phyloP scores from a whole-genome alignment of 2,888 invertebrate genomes.

The Sphaerophoria taeniata region DNA sequence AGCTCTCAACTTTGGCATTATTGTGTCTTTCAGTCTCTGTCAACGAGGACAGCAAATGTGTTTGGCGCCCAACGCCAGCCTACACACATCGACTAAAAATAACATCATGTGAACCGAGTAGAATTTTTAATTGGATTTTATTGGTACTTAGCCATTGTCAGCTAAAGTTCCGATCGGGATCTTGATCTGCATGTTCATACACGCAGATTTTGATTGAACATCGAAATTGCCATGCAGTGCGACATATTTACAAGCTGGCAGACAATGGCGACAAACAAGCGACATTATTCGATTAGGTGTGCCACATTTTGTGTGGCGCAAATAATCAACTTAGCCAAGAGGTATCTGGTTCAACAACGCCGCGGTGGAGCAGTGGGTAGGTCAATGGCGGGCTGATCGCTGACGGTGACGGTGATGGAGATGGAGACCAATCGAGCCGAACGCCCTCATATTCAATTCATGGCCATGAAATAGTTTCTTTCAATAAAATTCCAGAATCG shows the following conservation, averaged over 20 bases:
- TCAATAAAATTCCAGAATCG: slow-evolving; percentile 66
- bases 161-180: slow-evolving; percentile 33
- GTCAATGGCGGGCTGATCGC: slow-evolving; percentile 60
- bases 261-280: slow-evolving; percentile 56
- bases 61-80: slow-evolving; percentile 59
- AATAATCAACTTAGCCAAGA: slow-evolving; percentile 36
- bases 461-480: slow-evolving; percentile 71
- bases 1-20: slow-evolving; percentile 69
- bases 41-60: slow-evolving; percentile 14
- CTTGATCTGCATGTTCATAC: slow-evolving; percentile 53
- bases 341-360: slow-evolving; percentile 62
- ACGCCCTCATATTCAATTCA: slow-evolving; percentile 68
- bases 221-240: slow-evolving; percentile 60
- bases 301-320: slow-evolving; percentile 67
- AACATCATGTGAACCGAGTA: slow-evolving; percentile 53
- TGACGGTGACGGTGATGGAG: background rate
- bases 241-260: slow-evolving; percentile 1
- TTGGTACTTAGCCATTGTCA: slow-evolving; percentile 75
- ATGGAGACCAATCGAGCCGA: slow-evolving; percentile 65
- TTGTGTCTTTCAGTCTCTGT: slow-evolving; percentile 46
- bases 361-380: slow-evolving; percentile 52
- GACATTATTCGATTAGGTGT: slow-evolving; percentile 73
- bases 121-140: slow-evolving; percentile 72
- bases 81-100: slow-evolving; percentile 9
- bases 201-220: slow-evolving; percentile 65